Evolutionary conservation across 2,888 invertebrate genomes (phyloP), one percentile per base, ranked within the genome.

Genomic region (Scaptomyza parva): DNA sequence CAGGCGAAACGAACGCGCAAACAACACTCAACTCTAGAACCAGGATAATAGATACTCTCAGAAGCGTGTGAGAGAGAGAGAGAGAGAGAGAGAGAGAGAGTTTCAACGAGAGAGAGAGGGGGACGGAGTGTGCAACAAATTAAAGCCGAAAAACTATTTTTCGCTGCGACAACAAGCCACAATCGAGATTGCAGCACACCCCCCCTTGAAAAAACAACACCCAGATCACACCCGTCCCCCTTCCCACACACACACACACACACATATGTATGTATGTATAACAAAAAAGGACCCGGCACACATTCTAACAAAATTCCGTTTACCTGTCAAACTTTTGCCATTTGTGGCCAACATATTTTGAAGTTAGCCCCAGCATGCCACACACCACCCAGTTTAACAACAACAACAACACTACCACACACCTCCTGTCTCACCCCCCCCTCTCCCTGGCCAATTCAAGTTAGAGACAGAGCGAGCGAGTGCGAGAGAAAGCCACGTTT

Each of bases 321-420:
- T 79, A 88, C 86, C 88, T 85, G 84, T 85, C 84, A 88, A 85
- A 85, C 84, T 85, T 85, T 88, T 83, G 86, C 88, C 88, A 84
- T 84, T 86, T 84, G 84, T 86, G 88, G 86, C 78, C 84, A 88
- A 86, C 86, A 83, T 83, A 87, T 88, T 84, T 82, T 86, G 86
- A 82, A 82, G 82, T 82, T 82, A 70, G 76, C 85, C 70, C 78
- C 70, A 63, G 67, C 62, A 54, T 74, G 60, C 53, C 76, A 50
- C 68, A 55, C 41, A 58, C 55, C 64, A 67, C 58, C 17, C 30
- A 40, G 45, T 54, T n/a, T 43, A 51, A 3, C 55, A 55, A 20
- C 55, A 66, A 18, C 44, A 47, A 43, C 47, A 67, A 22, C 57
- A 50, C n/a, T n/a, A n/a, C n/a, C n/a, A 40, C 70, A 35, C 14